phyloP scores from a whole-genome alignment of 1,140 invertebrate genomes.

The Mycetomoellerius zeteki region DNA sequence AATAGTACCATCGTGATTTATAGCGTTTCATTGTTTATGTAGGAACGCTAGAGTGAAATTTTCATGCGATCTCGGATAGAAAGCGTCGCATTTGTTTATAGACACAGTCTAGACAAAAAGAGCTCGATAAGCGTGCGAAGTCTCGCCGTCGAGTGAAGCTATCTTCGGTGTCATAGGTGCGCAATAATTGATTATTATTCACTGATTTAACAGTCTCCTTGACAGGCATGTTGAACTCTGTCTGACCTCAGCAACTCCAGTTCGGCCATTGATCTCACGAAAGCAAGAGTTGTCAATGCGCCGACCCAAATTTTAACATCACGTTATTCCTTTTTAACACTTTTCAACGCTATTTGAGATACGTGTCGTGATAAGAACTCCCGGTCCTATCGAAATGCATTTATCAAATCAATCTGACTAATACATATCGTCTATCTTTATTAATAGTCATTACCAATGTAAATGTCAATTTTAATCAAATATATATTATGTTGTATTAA shows the following conservation, averaged over 20 bases:
- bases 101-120: conserved; percentile 62
- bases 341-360: conserved; percentile 15
- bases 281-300: conserved; percentile 60
- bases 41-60: conserved; percentile 40
- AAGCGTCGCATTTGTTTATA: conserved; percentile 61
- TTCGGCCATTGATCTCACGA: conserved; percentile 61
- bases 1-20: conserved; percentile 43
- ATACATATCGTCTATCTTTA: background rate
- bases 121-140: conserved; percentile 52
- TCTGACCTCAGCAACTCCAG: conserved; percentile 41
- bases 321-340: conserved; percentile 14
- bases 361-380: background rate
- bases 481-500: conserved; percentile 31
- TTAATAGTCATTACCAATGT: conserved; percentile 7
- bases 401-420: conserved; percentile 6
- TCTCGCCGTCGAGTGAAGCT: conserved; percentile 59
- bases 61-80: conserved; percentile 39
- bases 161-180: conserved; percentile 64
- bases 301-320: conserved; percentile 53
- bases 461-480: conserved; percentile 34
- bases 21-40: conserved; percentile 46
- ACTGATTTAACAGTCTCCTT: conserved; percentile 64
- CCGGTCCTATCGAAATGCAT: background rate
- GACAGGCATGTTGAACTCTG: conserved; percentile 61
- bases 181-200: conserved; percentile 63